phyloP scores from a whole-genome alignment of 2,888 invertebrate genomes.

The Cyaniris semiargus region DNA sequence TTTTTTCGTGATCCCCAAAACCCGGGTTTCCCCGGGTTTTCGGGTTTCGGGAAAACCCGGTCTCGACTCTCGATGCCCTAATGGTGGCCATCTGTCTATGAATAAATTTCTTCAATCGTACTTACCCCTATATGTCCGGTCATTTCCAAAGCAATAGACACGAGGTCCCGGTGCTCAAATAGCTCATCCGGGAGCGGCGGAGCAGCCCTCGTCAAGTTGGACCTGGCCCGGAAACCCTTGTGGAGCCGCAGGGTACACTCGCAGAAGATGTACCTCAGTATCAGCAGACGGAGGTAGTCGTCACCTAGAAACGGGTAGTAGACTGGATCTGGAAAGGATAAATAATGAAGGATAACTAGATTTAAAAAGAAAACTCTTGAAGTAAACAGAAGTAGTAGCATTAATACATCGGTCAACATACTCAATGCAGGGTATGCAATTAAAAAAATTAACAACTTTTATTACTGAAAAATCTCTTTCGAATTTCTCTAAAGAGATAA shows the following conservation, averaged over 20 bases:
- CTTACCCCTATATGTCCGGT: conserved; percentile 91
- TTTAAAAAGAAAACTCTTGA: too few species aligned
- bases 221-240: conserved; percentile 90
- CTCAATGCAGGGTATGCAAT: too few species aligned
- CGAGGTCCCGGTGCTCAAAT: conserved; percentile 89
- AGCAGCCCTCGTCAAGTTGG: conserved; percentile 91
- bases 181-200: conserved; percentile 94
- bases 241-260: conserved; percentile 94
- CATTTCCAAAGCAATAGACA: conserved; percentile 90
- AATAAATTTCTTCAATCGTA: not conserved
- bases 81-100: not conserved
- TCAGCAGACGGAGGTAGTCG: conserved; percentile 93
- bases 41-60: too few species aligned
- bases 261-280: conserved; percentile 96
- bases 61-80: too few species aligned
- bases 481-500: too few species aligned
- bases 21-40: too few species aligned
- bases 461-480: too few species aligned
- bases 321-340: conserved; percentile 78
- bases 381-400: too few species aligned
- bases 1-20: too few species aligned
- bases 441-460: too few species aligned
- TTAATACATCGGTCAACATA: too few species aligned
- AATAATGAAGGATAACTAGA: not conserved
- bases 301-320: conserved; percentile 95